Percentiles rank a stretch among this genome's conserved stretches.
Conservation (phyloP, 2,113 vertebrate genomes). For the Pholis gunnellus region DNA sequence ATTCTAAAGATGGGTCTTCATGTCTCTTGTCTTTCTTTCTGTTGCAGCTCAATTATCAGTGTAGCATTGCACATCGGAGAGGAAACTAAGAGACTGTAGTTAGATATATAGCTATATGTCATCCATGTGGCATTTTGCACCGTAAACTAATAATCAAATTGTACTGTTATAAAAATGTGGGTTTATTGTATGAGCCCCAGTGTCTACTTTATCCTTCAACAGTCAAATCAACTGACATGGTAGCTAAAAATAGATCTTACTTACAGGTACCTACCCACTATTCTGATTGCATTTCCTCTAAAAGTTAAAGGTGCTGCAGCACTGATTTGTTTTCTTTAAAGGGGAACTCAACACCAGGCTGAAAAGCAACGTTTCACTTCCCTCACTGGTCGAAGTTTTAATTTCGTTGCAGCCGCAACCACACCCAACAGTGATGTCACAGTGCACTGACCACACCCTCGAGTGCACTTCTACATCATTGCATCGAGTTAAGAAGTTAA, state of each 20-base stretch:
- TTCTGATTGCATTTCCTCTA: not conserved
- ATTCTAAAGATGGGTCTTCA: not conserved
- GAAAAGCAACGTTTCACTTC: not conserved
- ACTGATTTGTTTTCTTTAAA: not conserved
- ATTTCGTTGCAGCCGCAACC: no score
- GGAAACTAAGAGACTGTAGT: not conserved
- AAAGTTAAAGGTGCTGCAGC: not conserved
- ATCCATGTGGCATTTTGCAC: not conserved
- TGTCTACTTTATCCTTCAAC: not conserved
- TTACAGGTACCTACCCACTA: not conserved
- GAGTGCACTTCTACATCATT: not conserved
- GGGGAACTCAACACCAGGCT: not conserved
- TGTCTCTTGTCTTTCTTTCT: not conserved
- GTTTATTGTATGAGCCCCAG: not conserved
- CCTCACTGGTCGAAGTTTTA: not conserved
- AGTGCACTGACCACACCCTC: not conserved
- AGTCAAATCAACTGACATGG: not conserved
- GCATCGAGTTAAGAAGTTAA: not conserved
- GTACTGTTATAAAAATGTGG: not conserved
- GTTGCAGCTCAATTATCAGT: not conserved
- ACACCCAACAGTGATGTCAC: not conserved
- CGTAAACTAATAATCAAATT: not conserved
- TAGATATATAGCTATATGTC: not conserved
- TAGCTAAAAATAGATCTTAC: not conserved
- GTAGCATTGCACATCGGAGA: not conserved